Conservation (phyloP, 2,113 vertebrate genomes). For the Capreolus pygargus region DNA sequence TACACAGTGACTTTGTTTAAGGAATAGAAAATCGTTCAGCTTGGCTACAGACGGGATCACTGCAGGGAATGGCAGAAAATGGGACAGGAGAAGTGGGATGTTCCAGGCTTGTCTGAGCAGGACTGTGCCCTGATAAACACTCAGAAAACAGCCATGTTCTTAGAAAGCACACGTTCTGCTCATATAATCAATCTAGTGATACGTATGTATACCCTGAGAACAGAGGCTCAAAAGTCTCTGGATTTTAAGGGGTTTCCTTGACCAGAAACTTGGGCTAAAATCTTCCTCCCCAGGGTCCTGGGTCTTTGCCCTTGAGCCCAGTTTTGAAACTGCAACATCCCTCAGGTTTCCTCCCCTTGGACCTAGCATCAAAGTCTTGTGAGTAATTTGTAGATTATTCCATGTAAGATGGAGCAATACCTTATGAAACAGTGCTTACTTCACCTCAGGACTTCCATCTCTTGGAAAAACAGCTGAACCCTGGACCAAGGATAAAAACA, state of each 20-base stretch:
- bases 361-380: not conserved
- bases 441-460: not conserved
- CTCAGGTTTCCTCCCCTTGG: not conserved
- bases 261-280: not conserved
- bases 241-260: not conserved
- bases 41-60: fast-evolving
- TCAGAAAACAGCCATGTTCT: not conserved
- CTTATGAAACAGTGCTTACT: not conserved
- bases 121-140: not conserved
- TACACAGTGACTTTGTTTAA: not conserved
- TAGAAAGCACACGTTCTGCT: not conserved
- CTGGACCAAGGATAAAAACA: not conserved
- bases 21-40: not conserved
- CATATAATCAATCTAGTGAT: not conserved
- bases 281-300: not conserved
- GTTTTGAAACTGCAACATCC: not conserved
- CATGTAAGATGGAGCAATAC: not conserved
- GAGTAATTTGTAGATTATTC: not conserved
- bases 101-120: not conserved
- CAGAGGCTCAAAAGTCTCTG: not conserved
- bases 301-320: not conserved
- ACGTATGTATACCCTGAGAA: not conserved
- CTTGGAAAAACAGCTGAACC: conserved; percentile 13
- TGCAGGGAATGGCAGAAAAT: not conserved
- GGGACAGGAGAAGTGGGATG: not conserved